Base-by-base conservation (phyloP, 2,888 invertebrate species). In the Trachelus tabidus region DNA sequence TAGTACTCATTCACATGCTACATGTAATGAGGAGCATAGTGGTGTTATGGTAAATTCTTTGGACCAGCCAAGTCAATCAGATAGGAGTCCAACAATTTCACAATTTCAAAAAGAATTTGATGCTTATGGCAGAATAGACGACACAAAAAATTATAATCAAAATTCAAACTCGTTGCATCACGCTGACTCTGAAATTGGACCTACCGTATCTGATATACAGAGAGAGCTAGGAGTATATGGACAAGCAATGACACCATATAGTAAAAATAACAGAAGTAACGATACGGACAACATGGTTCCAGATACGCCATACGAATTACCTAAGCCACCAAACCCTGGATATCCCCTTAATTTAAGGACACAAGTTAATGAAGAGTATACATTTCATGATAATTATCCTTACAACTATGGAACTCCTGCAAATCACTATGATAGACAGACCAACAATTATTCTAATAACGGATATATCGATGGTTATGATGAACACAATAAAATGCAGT, bases 1-100 rank as follows among this genome's bases (percentile, higher is more conserved):
- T 87, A 93, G 93, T 85, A 90, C 89, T 83, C 87, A 85, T 80
- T 86, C 87, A 23, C 86, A 89, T 33, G 87, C 85, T 30, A 84
- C 86, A 30, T 85, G 84, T 75, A 86, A 83, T 35, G 84, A 80
- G 37, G 88, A 89, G 71, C 81, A 69, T 77, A 83, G 83, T 31
- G 83, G 82, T 77, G 68, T 77, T 1, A 79, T 81, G 34, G 79
- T 84, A 23, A 84, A 87, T 75, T 80, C 83, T 33, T 83, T 80
- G 23, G 71, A 75, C 75, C 76, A 85, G 81, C 75, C 76, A 77
- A 80, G 71, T 80, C 33, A 75, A 69, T 69, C 73, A 77, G 78
- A 81, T 75, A 87, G 87, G 69, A 85, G 81, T 12, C 87, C 84
- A 69, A 87, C 87, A 23, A 77, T 86, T 40, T 86, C 87, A 3